Percentiles rank a stretch among this genome's conserved stretches.
phyloP scores from a whole-genome alignment of 2,113 vertebrate genomes.

The Regulus satrapa region DNA sequence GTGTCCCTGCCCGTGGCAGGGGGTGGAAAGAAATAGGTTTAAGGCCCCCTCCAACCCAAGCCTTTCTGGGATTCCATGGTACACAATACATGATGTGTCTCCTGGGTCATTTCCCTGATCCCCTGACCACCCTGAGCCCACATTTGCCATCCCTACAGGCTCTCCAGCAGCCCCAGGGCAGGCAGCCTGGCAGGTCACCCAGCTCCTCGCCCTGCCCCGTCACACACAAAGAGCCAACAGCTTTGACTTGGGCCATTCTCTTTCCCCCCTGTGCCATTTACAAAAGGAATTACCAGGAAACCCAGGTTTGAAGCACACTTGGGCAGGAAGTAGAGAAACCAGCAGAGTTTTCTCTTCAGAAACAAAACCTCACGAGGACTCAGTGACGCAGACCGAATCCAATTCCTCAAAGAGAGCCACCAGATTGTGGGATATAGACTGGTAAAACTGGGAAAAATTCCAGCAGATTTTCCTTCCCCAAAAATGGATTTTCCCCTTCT shows the following conservation, averaged over 20 bases:
- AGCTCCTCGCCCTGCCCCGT: not conserved
- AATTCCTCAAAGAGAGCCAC: not conserved
- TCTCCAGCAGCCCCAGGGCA: not conserved
- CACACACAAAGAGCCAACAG: not conserved
- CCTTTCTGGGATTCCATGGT: not conserved
- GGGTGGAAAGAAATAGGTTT: not conserved
- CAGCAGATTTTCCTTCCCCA: not conserved
- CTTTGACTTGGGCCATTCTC: not conserved
- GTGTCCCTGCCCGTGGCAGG: too few relatives aligned
- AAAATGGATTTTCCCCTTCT: not conserved
- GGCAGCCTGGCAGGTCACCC: too few relatives aligned
- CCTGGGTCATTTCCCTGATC: not conserved
- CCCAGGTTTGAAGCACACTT: not conserved
- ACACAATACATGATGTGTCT: not conserved
- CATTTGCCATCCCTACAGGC: not conserved
- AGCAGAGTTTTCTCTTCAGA: not conserved
- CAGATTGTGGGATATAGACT: fast-evolving
- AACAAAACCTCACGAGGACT: not conserved
- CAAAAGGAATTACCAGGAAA: not conserved
- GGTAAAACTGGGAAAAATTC: not conserved
- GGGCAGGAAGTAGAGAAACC: not conserved
- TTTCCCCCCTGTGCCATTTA: not conserved
- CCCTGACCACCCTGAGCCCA: not conserved
- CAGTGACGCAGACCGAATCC: fast-evolving
- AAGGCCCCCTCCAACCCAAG: not conserved